Evolutionary conservation across 2,113 vertebrate species (phyloP), one percentile per base, ranked within the genome.

Genomic region (Perca schrenkii): DNA sequence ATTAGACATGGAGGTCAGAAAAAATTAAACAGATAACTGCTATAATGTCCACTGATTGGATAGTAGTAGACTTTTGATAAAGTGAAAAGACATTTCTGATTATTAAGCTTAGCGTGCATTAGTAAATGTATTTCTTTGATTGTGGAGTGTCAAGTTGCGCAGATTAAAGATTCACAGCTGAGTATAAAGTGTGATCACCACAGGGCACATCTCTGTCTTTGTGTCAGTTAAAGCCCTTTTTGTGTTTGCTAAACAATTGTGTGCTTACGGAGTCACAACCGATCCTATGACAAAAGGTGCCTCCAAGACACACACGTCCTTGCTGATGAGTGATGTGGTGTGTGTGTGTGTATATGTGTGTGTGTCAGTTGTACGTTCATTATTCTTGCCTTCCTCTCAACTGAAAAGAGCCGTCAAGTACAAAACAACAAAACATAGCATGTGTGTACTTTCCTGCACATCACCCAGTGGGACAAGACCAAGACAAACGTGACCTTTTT

Each of bases 271-370:
- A 85, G 82, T 91, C 76, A 71, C 69, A 81, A 49, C 46, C n/a
- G 53, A 80, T 78, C 14, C n/a, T 61, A 25, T 84, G 83, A 84
- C 63, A 79, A 82, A 85, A 82, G 70, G 31, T 61, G 74, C 82
- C 83, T 86, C 17, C 19, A 70, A 87, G 84, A 77, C 52, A 34
- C 17, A 83, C 73, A 36, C 64, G 77, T 85, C 87, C 83, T 90
- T 90, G 75, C 31, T 34, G 31, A 34, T 31, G 31, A 31, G 31
- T 64, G 31, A 60, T 60, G 62, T 79, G 21, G 40, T 40, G 19
- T 21, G 65, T 56, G 28, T 8, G 47, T 6, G 60, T 14, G 34
- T 40, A 10, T 17, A 19, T 43, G 58, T 67, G 52, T n/a, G 17
- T 49, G 40, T 49, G 68, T 46, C 15, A 46, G 22, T 25, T 6